Conservation (phyloP, 2,888 invertebrate genomes). For the Biston betularia region DNA sequence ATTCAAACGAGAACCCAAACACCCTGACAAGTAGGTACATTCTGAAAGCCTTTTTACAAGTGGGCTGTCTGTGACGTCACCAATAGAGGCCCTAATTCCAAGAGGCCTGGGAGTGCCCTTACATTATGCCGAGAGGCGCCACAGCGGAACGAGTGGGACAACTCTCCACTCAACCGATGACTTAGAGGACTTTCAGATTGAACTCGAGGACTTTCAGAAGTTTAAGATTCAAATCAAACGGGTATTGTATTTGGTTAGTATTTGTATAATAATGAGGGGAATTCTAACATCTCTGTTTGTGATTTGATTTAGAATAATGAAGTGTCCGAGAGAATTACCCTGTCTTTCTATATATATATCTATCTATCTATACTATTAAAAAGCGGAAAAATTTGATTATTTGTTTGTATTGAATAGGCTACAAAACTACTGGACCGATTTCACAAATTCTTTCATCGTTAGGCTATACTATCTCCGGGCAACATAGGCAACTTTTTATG, state of each 20-base stretch:
- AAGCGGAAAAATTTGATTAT: no score
- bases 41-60: slow-evolving; percentile 43
- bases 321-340: no score
- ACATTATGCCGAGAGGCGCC: slow-evolving; percentile 33
- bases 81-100: slow-evolving; percentile 33
- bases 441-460: no score
- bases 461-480: no score
- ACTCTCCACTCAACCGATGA: slow-evolving; percentile 13
- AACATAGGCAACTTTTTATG: no score
- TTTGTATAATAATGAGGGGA: background rate
- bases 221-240: slow-evolving; percentile 8
- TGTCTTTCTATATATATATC: no score
- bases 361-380: no score
- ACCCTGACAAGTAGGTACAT: slow-evolving; percentile 20
- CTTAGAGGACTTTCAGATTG: slow-evolving; percentile 2
- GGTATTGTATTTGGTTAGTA: slow-evolving; percentile 5
- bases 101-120: slow-evolving; percentile 35
- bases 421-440: no score
- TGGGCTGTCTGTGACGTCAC: slow-evolving; percentile 41
- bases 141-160: slow-evolving; percentile 30
- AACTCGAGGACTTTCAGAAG: slow-evolving; percentile 5
- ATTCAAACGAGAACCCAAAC: slow-evolving; percentile 13
- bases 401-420: no score
- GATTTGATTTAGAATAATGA: background rate
- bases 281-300: background rate